These are phyloP conservation scores for Glossosoma conforme DNA, from an alignment of 1,140 invertebrate species.

Conservation along the genomic window DNA sequence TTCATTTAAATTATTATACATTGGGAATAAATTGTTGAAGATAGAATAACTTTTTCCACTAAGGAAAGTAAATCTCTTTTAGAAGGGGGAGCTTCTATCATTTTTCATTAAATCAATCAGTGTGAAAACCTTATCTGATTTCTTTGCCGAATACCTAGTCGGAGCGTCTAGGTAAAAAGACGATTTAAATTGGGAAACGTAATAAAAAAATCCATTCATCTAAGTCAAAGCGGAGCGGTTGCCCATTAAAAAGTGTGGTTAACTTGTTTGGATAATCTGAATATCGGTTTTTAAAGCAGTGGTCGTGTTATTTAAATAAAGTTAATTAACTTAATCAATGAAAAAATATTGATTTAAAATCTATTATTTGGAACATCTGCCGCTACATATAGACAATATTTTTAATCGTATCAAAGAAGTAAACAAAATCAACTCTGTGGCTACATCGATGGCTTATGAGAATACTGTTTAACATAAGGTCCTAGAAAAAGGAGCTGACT, in stretches of 20 bases:
- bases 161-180: conserved; percentile 10
- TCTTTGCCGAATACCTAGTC: conserved; percentile 9
- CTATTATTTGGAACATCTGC: too few species aligned
- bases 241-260: background rate
- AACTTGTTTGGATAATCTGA: background rate
- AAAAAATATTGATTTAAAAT: too few species aligned
- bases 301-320: too few species aligned
- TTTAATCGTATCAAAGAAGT: too few species aligned
- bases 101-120: conserved; percentile 33
- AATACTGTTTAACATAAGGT: too few species aligned
- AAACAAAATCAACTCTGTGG: too few species aligned
- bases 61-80: background rate
- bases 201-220: conserved; percentile 32
- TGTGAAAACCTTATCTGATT: conserved; percentile 30
- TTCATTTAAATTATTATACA: conserved; percentile 23
- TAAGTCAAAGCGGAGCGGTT: conserved; percentile 21
- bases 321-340: too few species aligned
- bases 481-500: too few species aligned
- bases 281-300: background rate
- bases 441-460: too few species aligned
- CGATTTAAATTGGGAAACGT: conserved; percentile 20
- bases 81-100: conserved; percentile 25
- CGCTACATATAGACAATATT: too few species aligned
- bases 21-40: conserved; percentile 17
- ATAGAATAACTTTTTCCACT: conserved; percentile 17